Conservation (phyloP, 2,113 vertebrate species). For the Pedionomus torquatus region DNA sequence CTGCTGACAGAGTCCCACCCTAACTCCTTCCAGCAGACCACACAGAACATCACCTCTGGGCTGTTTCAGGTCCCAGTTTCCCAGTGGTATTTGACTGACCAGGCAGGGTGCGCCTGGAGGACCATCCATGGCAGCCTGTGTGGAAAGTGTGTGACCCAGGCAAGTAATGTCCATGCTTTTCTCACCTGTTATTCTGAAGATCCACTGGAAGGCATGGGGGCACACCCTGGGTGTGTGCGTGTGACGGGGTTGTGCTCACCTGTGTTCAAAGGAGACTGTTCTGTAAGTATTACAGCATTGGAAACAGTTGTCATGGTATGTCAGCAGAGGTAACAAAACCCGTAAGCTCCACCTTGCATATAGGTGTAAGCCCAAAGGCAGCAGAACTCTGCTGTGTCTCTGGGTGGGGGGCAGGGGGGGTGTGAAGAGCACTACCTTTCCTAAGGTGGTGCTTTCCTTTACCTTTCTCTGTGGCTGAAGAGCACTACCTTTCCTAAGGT, state of each 20-base stretch:
- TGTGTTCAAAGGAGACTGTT: not conserved
- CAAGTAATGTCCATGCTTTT: not conserved
- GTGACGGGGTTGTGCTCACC: not conserved
- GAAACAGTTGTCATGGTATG: not conserved
- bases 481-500: not conserved
- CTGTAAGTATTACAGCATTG: not conserved
- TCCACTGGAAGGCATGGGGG: not conserved
- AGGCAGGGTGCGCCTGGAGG: not conserved
- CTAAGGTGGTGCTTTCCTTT: too few species aligned
- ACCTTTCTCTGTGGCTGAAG: not conserved
- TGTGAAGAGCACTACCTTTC: not conserved
- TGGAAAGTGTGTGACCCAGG: not conserved
- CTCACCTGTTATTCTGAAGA: not conserved
- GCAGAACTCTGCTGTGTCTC: not conserved
- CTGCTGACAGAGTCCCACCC: not conserved
- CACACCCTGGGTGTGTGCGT: not conserved
- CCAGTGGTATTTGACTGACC: not conserved
- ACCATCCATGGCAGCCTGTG: not conserved
- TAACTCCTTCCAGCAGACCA: not conserved
- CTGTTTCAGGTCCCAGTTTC: not conserved
- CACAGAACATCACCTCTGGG: not conserved
- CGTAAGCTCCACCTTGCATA: not conserved
- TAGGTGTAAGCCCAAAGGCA: not conserved
- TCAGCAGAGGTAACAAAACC: not conserved
- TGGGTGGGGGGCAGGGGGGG: not conserved